These are phyloP conservation scores for Bicyclus anynana DNA, from an alignment of 1,140 invertebrate species.

Conservation along the genomic window DNA sequence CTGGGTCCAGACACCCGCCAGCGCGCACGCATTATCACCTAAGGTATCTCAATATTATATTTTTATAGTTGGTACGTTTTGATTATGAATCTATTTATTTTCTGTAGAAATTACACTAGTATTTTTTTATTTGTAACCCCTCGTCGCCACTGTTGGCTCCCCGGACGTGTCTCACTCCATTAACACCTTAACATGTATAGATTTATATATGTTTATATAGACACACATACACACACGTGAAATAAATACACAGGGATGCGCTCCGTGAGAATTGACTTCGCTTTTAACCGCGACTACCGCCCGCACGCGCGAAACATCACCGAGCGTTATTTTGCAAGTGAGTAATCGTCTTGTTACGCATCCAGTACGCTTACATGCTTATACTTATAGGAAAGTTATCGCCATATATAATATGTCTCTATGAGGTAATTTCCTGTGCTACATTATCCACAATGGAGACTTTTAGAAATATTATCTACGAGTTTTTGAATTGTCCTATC, in stretches of 20 bases:
- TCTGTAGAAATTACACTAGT: slow-evolving; percentile 81
- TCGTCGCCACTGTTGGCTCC: slow-evolving; percentile 63
- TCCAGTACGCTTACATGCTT: not conserved
- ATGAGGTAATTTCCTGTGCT: too few relatives aligned
- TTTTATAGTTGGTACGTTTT: slow-evolving; percentile 82
- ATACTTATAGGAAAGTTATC: too few relatives aligned
- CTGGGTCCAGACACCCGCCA: slow-evolving; percentile 47
- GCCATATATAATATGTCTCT: too few relatives aligned
- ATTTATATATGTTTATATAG: slow-evolving; percentile 62
- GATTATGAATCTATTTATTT: slow-evolving; percentile 79
- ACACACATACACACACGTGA: slow-evolving; percentile 53
- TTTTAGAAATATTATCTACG: too few relatives aligned
- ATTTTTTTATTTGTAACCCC: slow-evolving; percentile 47
- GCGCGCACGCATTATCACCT: slow-evolving; percentile 67
- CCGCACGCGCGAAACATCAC: slow-evolving; percentile 24
- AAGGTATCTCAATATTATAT: slow-evolving; percentile 72
- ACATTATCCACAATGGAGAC: too few relatives aligned
- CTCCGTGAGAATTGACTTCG: slow-evolving; percentile 65
- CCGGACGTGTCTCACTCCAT: slow-evolving; percentile 51
- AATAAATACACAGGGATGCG: slow-evolving; percentile 55
- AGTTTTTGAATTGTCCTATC: too few relatives aligned
- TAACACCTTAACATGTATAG: slow-evolving; percentile 67
- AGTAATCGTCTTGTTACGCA: not conserved
- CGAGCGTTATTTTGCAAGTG: not conserved
- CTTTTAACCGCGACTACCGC: slow-evolving; percentile 43